Base-by-base conservation (phyloP, 2,797 vertebrate genomes). In the Meda fulgida region DNA sequence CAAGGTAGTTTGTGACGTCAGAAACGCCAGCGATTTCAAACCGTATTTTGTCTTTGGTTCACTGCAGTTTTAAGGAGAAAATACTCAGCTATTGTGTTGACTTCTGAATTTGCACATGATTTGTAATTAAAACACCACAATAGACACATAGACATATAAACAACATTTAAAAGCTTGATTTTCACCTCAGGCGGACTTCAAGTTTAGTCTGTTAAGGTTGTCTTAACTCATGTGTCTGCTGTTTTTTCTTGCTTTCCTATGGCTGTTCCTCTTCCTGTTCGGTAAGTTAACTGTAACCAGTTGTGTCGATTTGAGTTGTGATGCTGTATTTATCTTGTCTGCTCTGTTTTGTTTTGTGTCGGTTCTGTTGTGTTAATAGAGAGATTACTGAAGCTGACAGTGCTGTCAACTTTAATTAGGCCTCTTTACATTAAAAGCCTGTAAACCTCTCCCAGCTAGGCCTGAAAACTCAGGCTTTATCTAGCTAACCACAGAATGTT, bases 191-290 rank as follows among this genome's bases (percentile, higher is more conserved):
- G 8, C 8, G 9, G 40, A 14, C 43, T 46, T 46, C 43, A 46
- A 14, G 43, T 51, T 58, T 58, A n/a, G 23, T n/a, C 5, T 31
- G 14, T 86, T 92, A 88, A 60, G 88, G 86, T 72, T 90, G 84
- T 92, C 86, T 92, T 90, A 94, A 93, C 90, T 89, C 86, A 76
- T 75, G 38, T 87, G 89, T 95, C 89, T 95, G 92, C 90, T 92
- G 26, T 96, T 87, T 94, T 92, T 92, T 81, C 93, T 87, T 92
- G 93, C 94, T 93, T 89, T 93, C 92, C 93, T 93, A 87, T 92
- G 95, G 95, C 95, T 87, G 78, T 89, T 91, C 82, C 34, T 92
- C 88, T 90, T 63, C 91, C 79, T 90, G 43, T 90, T 84, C 91
- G 95, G 95, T 96, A 95, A 96, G 95, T 96, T 86, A 69, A 90